Evolutionary conservation across 2,888 invertebrate species (phyloP).

Genomic region (Monochamus alternatus): DNA sequence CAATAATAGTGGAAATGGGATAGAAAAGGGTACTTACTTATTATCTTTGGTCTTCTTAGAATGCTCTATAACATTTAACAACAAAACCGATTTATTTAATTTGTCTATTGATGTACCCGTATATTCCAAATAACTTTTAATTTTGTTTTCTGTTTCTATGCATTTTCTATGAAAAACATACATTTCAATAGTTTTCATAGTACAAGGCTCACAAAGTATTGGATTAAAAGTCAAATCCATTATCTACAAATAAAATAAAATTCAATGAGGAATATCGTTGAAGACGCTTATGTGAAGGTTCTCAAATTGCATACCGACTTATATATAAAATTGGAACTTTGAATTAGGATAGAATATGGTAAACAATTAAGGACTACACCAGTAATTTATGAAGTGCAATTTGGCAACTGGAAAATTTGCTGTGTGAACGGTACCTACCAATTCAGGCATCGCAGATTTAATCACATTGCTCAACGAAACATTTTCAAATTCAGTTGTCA

Average conservation of each 20-base stretch:
- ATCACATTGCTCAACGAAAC: slow-evolving; percentile 2
- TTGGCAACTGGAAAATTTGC: neutral
- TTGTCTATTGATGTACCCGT: neutral
- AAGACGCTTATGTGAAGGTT: too few relatives aligned
- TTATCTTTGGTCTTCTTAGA: slow-evolving; percentile 14
- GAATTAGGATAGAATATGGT: too few relatives aligned
- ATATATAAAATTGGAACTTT: too few relatives aligned
- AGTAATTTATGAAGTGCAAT: too few relatives aligned
- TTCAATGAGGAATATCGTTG: neutral
- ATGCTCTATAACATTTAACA: neutral
- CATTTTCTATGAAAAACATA: slow-evolving; percentile 1
- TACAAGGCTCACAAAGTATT: slow-evolving; percentile 5
- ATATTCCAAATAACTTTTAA: neutral
- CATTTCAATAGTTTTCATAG: neutral
- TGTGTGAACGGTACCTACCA: neutral
- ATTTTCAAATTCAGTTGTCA: neutral
- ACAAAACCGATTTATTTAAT: neutral
- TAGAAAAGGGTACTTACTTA: neutral
- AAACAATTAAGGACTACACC: too few relatives aligned
- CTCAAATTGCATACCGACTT: too few relatives aligned
- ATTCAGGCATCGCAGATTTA: neutral
- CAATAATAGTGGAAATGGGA: too few relatives aligned
- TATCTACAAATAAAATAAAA: slow-evolving; percentile 4
- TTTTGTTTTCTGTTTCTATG: slow-evolving; percentile 7
- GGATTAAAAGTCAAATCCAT: slow-evolving; percentile 9